These are phyloP conservation scores for Drosophila dunni DNA, from an alignment of 1,140 invertebrate species.

Conservation along the genomic window DNA sequence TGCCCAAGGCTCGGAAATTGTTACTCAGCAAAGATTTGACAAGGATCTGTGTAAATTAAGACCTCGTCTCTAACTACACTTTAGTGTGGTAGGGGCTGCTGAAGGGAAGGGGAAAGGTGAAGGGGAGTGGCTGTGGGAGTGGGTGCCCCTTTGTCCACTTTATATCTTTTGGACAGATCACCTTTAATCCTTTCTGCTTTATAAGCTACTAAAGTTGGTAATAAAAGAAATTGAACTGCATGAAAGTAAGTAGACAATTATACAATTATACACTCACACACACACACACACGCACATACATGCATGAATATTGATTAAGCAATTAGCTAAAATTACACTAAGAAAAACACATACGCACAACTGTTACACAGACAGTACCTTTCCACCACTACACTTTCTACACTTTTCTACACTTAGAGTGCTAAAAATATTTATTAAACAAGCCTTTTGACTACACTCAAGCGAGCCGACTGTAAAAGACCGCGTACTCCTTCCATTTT, in stretches of 20 bases:
- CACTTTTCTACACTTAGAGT: too few relatives aligned
- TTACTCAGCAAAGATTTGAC: slow-evolving; percentile 34
- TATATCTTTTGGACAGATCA: not conserved
- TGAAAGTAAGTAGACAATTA: not conserved
- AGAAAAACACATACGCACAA: slow-evolving; percentile 30
- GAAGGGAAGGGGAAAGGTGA: not conserved
- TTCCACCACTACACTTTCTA: too few relatives aligned
- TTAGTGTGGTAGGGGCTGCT: not conserved
- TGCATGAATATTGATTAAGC: slow-evolving; percentile 68
- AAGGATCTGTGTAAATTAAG: slow-evolving; percentile 39
- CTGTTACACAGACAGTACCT: not conserved
- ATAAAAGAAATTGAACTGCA: slow-evolving; percentile 59
- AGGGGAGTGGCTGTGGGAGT: not conserved
- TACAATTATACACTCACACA: slow-evolving; percentile 5
- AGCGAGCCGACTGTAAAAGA: too few relatives aligned
- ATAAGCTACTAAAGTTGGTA: not conserved
- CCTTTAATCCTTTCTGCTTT: not conserved
- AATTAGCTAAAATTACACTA: slow-evolving; percentile 74
- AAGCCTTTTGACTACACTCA: too few relatives aligned
- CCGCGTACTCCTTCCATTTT: too few relatives aligned
- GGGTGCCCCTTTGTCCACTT: too few relatives aligned
- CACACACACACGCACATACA: slow-evolving; percentile 5
- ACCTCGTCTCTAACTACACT: not conserved
- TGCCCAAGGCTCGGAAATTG: slow-evolving; percentile 17
- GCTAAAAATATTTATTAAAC: too few relatives aligned